Evolutionary conservation across 2,888 invertebrate species (phyloP).

Genomic region (Glaucopsyche alexis): DNA sequence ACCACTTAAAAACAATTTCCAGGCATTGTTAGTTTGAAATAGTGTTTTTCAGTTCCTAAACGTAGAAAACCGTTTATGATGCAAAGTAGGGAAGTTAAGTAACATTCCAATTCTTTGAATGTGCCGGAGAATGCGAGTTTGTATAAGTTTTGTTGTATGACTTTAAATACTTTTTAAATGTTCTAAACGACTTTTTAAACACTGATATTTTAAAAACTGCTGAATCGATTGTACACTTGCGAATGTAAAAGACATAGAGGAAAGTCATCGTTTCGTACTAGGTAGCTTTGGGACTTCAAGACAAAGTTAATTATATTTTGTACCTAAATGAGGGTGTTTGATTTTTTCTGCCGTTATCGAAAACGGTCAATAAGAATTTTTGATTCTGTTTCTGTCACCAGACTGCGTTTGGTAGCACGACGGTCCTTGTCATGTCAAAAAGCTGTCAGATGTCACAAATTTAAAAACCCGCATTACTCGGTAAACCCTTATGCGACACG

Average conservation of each 20-base stretch:
- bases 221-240: neutral
- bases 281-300: neutral
- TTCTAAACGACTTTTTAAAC: neutral
- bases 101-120: slow-evolving; percentile 24
- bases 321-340: no score
- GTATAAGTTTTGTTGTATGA: slow-evolving; percentile 18
- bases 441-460: no score
- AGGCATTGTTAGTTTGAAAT: slow-evolving; percentile 24
- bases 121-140: neutral
- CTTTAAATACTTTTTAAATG: slow-evolving; percentile 9
- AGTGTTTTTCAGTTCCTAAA: slow-evolving; percentile 21
- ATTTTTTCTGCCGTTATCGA: no score
- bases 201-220: neutral
- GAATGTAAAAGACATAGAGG: neutral
- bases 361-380: no score
- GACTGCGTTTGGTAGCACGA: no score
- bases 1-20: slow-evolving; percentile 15
- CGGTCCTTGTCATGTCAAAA: no score
- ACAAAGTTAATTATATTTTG: neutral
- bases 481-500: no score
- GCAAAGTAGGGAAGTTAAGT: slow-evolving; percentile 18
- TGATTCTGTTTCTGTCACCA: no score
- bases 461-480: no score
- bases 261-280: neutral
- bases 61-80: slow-evolving; percentile 19